A percentile compares a stretch with the other conserved stretches of the same genome.
Conservation (phyloP, 37 sponge, comb jelly and placozoan species). For the Beroe ovata region DNA sequence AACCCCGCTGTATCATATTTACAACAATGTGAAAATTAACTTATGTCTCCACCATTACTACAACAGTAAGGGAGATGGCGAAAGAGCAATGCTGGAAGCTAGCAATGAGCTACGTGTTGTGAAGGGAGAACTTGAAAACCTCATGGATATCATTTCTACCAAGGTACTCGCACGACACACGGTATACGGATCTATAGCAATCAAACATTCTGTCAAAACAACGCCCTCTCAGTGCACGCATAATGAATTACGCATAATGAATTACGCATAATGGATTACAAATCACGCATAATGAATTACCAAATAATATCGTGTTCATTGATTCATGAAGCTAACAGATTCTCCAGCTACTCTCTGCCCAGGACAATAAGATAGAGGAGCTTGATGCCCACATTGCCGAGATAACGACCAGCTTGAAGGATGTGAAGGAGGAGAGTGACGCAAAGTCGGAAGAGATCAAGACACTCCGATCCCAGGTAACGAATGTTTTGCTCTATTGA, state of each 20-base stretch:
- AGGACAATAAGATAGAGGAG: conserved; percentile 38
- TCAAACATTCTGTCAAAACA: too few species aligned
- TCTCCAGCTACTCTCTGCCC: not conserved
- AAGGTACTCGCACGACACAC: conserved; percentile 34
- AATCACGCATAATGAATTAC: too few species aligned
- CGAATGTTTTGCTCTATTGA: not conserved
- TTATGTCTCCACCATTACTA: too few species aligned
- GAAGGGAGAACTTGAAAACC: conserved; percentile 33
- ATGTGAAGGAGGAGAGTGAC: conserved; percentile 50
- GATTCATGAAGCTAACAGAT: not conserved
- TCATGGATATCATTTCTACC: conserved; percentile 60
- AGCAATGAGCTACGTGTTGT: conserved; percentile 60
- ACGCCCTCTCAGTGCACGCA: too few species aligned
- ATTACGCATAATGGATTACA: too few species aligned
- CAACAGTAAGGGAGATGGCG: conserved; percentile 64
- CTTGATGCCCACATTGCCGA: not conserved
- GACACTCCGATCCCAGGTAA: conserved; percentile 53
- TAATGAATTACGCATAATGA: too few species aligned
- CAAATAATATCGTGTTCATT: too few species aligned
- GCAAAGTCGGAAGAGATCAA: conserved; percentile 58
- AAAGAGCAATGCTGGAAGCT: conserved; percentile 48
- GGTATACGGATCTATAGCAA: not conserved
- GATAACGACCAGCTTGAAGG: not conserved
- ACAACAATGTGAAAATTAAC: too few species aligned
- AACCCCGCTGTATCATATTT: too few species aligned